These are phyloP conservation scores for Antheraea assamensis DNA, from an alignment of 2,888 invertebrate species.

Conservation along the genomic window DNA sequence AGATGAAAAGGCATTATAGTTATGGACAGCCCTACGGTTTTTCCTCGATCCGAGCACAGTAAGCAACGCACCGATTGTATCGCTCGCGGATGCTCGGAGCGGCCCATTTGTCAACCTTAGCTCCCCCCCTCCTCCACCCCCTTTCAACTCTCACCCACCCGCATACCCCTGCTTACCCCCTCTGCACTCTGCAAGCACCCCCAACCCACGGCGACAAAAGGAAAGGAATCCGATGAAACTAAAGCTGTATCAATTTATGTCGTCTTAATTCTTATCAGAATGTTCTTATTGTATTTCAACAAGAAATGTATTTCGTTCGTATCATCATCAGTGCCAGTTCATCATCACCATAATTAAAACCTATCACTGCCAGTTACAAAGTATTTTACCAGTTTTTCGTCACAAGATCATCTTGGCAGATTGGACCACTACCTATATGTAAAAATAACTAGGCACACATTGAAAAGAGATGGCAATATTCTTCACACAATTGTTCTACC, in stretches of 20 bases:
- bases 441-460: too few relatives aligned
- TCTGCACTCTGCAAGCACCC: slow-evolving; percentile 37
- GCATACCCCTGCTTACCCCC: slow-evolving; percentile 35
- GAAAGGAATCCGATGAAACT: slow-evolving; percentile 68
- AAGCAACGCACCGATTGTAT: slow-evolving; percentile 83
- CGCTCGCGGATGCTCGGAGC: slow-evolving; percentile 81
- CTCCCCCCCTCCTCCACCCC: slow-evolving; percentile 45
- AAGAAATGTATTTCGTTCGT: neutral
- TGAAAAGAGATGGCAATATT: too few relatives aligned
- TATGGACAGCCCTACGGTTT: slow-evolving; percentile 78
- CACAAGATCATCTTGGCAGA: too few relatives aligned
- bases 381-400: too few relatives aligned
- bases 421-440: too few relatives aligned
- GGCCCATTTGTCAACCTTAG: slow-evolving; percentile 82
- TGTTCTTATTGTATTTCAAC: neutral
- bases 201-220: slow-evolving; percentile 45
- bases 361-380: too few relatives aligned
- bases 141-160: slow-evolving; percentile 22
- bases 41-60: slow-evolving; percentile 82
- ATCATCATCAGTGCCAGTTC: neutral
- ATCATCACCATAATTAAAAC: neutral
- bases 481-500: too few relatives aligned
- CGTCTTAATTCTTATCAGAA: slow-evolving; percentile 24
- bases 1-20: neutral
- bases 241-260: slow-evolving; percentile 53